Base-by-base conservation (phyloP, 2,113 vertebrate species). In the Pantherophis guttatus region DNA sequence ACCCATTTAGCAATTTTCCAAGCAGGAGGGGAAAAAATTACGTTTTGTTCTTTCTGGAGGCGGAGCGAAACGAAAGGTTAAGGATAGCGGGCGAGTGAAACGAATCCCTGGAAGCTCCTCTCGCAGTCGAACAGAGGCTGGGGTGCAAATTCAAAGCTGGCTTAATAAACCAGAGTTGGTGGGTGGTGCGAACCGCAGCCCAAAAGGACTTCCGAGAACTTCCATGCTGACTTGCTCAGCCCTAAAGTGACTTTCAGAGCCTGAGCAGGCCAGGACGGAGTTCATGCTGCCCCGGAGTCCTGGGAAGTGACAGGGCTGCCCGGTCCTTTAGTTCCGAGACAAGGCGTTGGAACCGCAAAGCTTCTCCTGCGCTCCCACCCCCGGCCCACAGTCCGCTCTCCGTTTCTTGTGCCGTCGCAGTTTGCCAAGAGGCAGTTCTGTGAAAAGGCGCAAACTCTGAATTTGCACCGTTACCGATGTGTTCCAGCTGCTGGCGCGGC, bases 401-500 rank as follows among this genome's bases (percentile, higher is more conserved):
- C 96, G 97, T 97, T 94, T 48, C 95, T 94, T 54, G 53, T 94
- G 93, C 94, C 93, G 97, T 94, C 95, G 24, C 90, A 11, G 93
- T 89, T 91, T 97, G 94, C 87, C 58, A 93, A 95, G 97, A 97
- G 97, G 85, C 13, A 48, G 29, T 23, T 50, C 96, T 97, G 96
- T 39, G 96, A 97, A 96, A 90, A 95, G 94, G 91, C 94, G 94
- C 86, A 86, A 88, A 95, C 95, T 95, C 94, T 5, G 70, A 95
- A 94, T 89, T 95, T 55, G 96, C 96, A 98, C 98, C 98, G 98
- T 99, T 99, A 98, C 99, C 99, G 98, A 99, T 99, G 98, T 96
- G 93, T 98, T 97, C 98, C 99, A 99, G 99, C 99, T 99, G 99
- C 98, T 96, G 92, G 94, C 91, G 89, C 95, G 95, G 96, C 95